Base-by-base conservation (phyloP, 2,797 vertebrate species). In the Parauchenoglanis ngamensis region DNA sequence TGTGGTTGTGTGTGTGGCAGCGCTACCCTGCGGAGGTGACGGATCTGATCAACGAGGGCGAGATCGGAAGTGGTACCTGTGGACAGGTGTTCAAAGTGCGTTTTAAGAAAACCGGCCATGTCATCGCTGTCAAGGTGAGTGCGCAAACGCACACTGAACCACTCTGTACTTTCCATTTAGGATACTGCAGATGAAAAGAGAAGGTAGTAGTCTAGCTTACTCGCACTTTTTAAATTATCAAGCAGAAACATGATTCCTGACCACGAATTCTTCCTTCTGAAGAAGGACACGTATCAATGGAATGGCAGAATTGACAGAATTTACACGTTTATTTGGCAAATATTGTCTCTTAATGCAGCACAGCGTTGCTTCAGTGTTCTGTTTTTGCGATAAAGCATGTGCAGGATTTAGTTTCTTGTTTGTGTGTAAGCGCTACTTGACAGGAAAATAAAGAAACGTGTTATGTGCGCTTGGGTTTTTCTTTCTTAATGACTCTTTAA, bases 81-180 rank as follows among this genome's bases (percentile, higher is more conserved):
- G 97, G 98, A 68, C 97, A 99, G 92, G 98, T 99, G 87, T 98
- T 98, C 94, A 98, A 97, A 94, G 97, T 99, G 92, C 95, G 97
- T 56, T 99, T 98, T 94, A 97, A 97, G 94, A 98, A 98, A 94
- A 98, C 97, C 0, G 96, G 95, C 49, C 96, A 98, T 12, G 91
- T 98, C 93, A 98, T 99, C 0, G 98, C 98, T 0, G 98, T 99
- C 85, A 99, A 99, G 95, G 98, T 98, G 89, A 92, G 92, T 86
- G 3, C 17, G 49, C 19, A 31, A 6, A 25, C 31, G 7, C 77
- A 25, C 40, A 46, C 40, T 52, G 31, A 83, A 44, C 40, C 1
- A n/a, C 23, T 65, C 5, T 49, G 80, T 49, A 49, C 23, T 49
- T 67, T 49, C 12, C 25, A 46, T 86, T 1, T 63, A 25, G 19